phyloP scores from a whole-genome alignment of 2,888 invertebrate genomes.

The Portevinia maculata region DNA sequence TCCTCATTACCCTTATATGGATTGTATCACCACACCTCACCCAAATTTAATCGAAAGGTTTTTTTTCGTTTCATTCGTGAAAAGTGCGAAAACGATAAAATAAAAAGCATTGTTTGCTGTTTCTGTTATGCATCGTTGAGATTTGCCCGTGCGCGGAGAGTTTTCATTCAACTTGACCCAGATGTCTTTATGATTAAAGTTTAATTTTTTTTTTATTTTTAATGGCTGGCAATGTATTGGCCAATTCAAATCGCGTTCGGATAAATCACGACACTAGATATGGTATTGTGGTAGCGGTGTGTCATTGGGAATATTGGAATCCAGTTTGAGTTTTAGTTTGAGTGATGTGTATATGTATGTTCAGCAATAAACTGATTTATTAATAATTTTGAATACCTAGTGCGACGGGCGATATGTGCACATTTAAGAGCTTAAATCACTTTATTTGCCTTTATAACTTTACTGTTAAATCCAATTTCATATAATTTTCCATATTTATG shows the following conservation, averaged over 20 bases:
- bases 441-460: no score
- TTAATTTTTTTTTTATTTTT: slow-evolving; percentile 2
- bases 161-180: slow-evolving; percentile 42
- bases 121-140: slow-evolving; percentile 28
- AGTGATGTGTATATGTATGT: no score
- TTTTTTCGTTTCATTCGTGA: slow-evolving; percentile 4
- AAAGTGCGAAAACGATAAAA: slow-evolving; percentile 23
- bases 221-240: slow-evolving; percentile 14
- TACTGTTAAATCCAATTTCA: no score
- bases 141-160: slow-evolving; percentile 22
- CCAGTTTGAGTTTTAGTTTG: no score
- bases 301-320: no score
- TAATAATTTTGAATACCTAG: no score
- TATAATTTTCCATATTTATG: no score
- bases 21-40: slow-evolving; percentile 14
- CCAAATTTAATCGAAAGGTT: slow-evolving; percentile 37
- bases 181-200: slow-evolving; percentile 17
- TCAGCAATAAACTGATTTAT: no score
- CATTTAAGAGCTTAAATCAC: no score
- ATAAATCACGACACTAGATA: not conserved
- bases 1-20: not conserved
- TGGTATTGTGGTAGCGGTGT: no score
- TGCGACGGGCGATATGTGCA: no score
- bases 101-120: slow-evolving; percentile 20
- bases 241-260: not conserved